phyloP scores from a whole-genome alignment of 2,797 vertebrate genomes.

The Ficedula albicollis region DNA sequence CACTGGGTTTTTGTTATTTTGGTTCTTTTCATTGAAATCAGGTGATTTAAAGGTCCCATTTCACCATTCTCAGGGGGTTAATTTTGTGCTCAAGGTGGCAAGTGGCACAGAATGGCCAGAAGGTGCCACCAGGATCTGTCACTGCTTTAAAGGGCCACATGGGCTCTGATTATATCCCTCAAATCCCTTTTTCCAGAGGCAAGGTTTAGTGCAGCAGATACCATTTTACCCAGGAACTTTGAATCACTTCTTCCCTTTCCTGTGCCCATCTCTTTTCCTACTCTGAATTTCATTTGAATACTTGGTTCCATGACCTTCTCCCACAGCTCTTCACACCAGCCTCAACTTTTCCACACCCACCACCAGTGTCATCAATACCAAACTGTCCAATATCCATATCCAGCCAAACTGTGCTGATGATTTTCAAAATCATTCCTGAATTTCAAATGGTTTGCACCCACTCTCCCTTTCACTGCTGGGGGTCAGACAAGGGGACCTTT shows the following conservation, averaged over 20 bases:
- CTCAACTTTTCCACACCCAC: not conserved
- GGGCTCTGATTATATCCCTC: not conserved
- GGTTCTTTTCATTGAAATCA: not conserved
- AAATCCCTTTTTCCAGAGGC: not conserved
- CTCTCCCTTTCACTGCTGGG: not conserved
- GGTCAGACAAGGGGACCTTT: not conserved
- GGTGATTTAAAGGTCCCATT: not conserved
- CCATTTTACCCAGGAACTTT: not conserved
- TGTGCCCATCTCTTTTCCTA: not conserved
- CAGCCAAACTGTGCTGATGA: not conserved
- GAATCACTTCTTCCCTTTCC: not conserved
- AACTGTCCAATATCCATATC: not conserved
- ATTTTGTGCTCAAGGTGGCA: not conserved
- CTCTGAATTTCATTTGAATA: not conserved
- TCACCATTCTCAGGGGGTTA: not conserved
- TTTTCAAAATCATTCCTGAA: not conserved
- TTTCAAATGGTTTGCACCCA: not conserved
- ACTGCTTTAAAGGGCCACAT: not conserved
- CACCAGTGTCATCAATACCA: not conserved
- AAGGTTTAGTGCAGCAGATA: not conserved
- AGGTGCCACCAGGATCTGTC: not conserved
- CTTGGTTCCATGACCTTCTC: not conserved
- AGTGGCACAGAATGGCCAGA: not conserved
- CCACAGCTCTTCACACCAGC: not conserved
- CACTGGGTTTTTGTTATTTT: not conserved